Base-by-base conservation (phyloP, 2,888 invertebrate species). In the Ashinkailepas kermadecensis region DNA sequence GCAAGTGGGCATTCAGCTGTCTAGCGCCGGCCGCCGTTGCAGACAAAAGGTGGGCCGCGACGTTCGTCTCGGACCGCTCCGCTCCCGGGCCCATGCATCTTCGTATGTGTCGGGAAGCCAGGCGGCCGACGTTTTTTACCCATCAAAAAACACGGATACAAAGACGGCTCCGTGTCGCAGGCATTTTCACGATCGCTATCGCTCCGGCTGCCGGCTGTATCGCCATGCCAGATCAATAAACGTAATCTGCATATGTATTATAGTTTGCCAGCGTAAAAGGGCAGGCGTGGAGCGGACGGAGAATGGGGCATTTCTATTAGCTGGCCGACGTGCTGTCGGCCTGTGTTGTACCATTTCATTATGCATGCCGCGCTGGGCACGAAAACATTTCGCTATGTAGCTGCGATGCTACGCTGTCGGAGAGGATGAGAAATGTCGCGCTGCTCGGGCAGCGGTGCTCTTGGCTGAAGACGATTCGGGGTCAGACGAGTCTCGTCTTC, bases 41-140 rank as follows among this genome's bases (percentile, higher is more conserved):
- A 67, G 25, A 67, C 67, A 67, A 67, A 67, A 67, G 67, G n/a
- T n/a, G 67, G 25, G 67, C 67, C 11, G 25, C 25, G 23, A 25
- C 23, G 67, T 9, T 25, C 25, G 67, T 67, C 67, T 10, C 67
- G 67, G 25, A 25, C 25, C 67, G 13, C 25, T 13, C 25, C 67
- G 25, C 12, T 67, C 67, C 25, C n/a, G 9, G 25, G 8, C 67
- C 67, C 25, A 67, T 67, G 67, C 67, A 67, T 67, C 67, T 67
- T 67, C 67, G 67, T 67, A 67, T 67, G 67, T 67, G 67, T 67
- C 67, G 25, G 67, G 67, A 67, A 67, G 67, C 67, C 67, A 67
- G 12, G 67, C 67, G 67, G 7, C 7, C n/a, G 67, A 9, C 67
- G 67, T 25, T 67, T 67, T 67, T 67, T 67, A 67, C 67, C 67